phyloP scores from a whole-genome alignment of 2,797 vertebrate genomes.

The Coccyzus lansbergi region DNA sequence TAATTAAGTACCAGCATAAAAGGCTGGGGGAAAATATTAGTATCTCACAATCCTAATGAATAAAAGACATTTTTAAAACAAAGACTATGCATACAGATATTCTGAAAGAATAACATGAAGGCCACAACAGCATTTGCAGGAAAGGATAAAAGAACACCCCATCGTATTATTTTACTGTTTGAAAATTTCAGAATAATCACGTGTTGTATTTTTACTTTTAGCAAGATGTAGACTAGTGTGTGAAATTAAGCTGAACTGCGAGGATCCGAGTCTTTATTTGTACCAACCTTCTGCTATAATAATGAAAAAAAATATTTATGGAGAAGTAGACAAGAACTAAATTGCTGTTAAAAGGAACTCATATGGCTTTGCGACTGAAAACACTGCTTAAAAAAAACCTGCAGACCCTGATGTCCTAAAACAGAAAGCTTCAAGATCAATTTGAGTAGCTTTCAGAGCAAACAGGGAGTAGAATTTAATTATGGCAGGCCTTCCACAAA shows the following conservation, averaged over 20 bases:
- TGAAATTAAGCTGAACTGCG: background rate
- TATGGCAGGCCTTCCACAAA: background rate
- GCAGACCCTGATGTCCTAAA: background rate
- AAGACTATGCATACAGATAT: background rate
- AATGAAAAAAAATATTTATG: background rate
- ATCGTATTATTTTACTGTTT: background rate
- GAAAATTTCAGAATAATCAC: background rate
- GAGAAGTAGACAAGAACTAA: background rate
- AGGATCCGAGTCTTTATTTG: background rate
- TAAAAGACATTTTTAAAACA: background rate
- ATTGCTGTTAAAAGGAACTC: background rate
- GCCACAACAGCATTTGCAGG: background rate
- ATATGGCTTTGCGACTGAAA: background rate
- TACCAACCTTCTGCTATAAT: background rate
- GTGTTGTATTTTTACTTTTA: background rate
- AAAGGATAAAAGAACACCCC: background rate
- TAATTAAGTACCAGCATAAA: constrained; percentile 43
- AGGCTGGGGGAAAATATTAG: constrained; percentile 37
- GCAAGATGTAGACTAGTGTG: background rate
- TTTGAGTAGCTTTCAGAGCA: background rate
- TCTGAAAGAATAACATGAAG: background rate
- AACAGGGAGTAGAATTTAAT: background rate
- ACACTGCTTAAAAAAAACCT: background rate
- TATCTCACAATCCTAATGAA: background rate
- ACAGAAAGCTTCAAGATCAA: background rate